A percentile compares a stretch with the other conserved stretches of the same genome.
These are phyloP conservation scores for Pogonus chalceus DNA, from an alignment of 1,140 invertebrate genomes.

Conservation along the genomic window DNA sequence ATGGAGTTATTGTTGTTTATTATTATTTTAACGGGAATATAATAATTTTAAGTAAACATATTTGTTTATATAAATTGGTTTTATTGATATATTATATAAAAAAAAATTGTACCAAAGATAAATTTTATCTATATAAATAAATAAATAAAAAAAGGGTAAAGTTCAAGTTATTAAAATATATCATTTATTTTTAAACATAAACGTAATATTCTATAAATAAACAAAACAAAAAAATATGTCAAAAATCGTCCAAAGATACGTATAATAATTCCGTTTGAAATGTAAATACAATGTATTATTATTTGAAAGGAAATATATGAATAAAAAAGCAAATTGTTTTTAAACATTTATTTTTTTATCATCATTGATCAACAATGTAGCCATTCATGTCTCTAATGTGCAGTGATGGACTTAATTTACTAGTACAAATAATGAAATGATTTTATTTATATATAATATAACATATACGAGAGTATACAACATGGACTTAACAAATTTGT, in stretches of 20 bases:
- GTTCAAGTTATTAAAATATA: conserved; percentile 2
- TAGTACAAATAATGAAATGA: not conserved
- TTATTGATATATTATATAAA: conserved; percentile 18
- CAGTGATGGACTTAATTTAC: not conserved
- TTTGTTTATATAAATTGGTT: too few relatives aligned
- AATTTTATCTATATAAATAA: too few relatives aligned
- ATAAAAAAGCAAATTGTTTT: not conserved
- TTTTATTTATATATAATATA: not conserved
- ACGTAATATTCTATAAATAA: not conserved
- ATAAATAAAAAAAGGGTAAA: conserved; percentile 15
- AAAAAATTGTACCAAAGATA: conserved; percentile 20
- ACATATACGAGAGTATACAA: not conserved
- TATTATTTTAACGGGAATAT: not conserved
- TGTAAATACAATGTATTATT: conserved; percentile 12
- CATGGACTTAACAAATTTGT: not conserved
- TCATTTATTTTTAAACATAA: conserved; percentile 3
- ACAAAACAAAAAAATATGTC: not conserved
- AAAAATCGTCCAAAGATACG: conserved; percentile 9
- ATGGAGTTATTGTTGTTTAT: not conserved
- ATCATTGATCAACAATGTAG: not conserved
- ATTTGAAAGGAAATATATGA: conserved; percentile 8
- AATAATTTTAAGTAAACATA: too few relatives aligned
- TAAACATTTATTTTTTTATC: not conserved
- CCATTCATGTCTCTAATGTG: not conserved
- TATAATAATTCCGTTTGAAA: conserved; percentile 13